A percentile compares a stretch with the other conserved stretches of the same genome.
phyloP scores from a whole-genome alignment of 1,140 invertebrate genomes.

The Papilio dardanus region DNA sequence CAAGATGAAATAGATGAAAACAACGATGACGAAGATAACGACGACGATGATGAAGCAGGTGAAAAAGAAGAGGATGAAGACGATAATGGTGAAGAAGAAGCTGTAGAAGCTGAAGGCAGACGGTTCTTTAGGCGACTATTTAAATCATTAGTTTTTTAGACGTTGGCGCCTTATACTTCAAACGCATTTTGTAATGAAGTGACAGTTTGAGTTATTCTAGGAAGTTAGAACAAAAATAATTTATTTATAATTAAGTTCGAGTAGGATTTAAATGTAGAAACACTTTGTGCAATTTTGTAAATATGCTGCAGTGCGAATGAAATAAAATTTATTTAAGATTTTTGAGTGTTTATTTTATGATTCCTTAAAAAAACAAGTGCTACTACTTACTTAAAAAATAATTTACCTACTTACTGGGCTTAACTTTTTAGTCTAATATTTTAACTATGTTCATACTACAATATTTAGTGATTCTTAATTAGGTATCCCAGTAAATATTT shows the following conservation, averaged over 20 bases:
- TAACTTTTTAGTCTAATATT: no score
- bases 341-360: not conserved
- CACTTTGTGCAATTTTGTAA: conserved; percentile 81
- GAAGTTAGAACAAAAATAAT: conserved; percentile 50
- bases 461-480: no score
- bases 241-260: conserved; percentile 58
- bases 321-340: conserved; percentile 45
- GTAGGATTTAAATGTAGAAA: conserved; percentile 51
- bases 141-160: conserved; percentile 53
- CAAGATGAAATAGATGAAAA: conserved; percentile 41
- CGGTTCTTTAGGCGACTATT: conserved; percentile 57
- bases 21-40: conserved; percentile 35
- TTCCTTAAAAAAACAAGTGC: not conserved
- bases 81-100: conserved; percentile 42
- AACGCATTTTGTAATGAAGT: conserved; percentile 58
- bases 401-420: no score
- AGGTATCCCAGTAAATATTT: no score
- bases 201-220: conserved; percentile 56
- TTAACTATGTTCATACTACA: no score
- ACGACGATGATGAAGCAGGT: conserved; percentile 30
- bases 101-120: conserved; percentile 40
- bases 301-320: conserved; percentile 58
- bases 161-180: conserved; percentile 51
- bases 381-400: no score
- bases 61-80: conserved; percentile 37